phyloP scores from a whole-genome alignment of 1,140 invertebrate genomes.

The Drosophila subobscura region DNA sequence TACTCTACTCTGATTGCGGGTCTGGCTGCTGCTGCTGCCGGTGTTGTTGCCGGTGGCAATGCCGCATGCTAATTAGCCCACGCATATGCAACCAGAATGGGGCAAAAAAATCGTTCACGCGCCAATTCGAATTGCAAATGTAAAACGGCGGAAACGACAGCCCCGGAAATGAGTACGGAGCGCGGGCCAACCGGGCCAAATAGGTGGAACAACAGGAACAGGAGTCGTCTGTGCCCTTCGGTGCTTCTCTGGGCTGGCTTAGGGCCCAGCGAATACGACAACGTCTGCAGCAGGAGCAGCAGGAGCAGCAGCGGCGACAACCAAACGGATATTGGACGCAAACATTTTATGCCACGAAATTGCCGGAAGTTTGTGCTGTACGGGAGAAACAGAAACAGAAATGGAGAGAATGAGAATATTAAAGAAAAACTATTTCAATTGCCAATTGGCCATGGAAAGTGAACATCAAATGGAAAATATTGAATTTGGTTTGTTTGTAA shows the following conservation, averaged over 20 bases:
- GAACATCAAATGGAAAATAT: background rate
- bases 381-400: conserved; percentile 31
- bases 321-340: conserved; percentile 74
- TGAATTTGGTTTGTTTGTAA: too few relatives aligned
- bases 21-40: conserved; percentile 24
- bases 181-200: conserved; percentile 7
- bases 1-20: conserved; percentile 24
- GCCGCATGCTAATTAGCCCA: conserved; percentile 67
- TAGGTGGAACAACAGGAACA: conserved; percentile 1
- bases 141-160: conserved; percentile 25
- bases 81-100: conserved; percentile 56
- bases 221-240: conserved; percentile 4
- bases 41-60: conserved; percentile 29
- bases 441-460: conserved; percentile 7
- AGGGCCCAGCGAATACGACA: conserved; percentile 21
- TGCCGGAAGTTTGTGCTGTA: conserved; percentile 63
- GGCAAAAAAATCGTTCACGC: conserved; percentile 8
- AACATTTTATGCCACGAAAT: conserved; percentile 76
- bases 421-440: conserved; percentile 26
- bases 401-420: conserved; percentile 8
- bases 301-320: conserved; percentile 8
- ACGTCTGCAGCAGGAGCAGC: background rate
- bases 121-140: conserved; percentile 62
- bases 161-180: conserved; percentile 48
- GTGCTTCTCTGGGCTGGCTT: background rate